These are phyloP conservation scores for Bubo blakistoni DNA, from an alignment of 2,113 vertebrate genomes.

Conservation along the genomic window DNA sequence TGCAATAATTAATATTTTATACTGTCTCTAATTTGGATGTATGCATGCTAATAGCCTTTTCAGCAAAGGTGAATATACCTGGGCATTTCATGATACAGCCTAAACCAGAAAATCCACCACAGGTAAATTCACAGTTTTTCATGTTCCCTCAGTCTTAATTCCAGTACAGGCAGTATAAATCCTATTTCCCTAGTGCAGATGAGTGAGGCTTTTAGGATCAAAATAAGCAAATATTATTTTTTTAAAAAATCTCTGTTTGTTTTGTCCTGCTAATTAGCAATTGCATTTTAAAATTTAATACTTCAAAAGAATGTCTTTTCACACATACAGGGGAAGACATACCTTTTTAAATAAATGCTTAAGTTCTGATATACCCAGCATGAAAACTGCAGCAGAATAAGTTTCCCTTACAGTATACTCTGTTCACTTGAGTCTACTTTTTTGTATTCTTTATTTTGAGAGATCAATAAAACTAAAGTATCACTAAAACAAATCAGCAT, in stretches of 20 bases:
- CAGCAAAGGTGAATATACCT: not conserved
- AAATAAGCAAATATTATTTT: not conserved
- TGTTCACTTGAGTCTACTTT: not conserved
- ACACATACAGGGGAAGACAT: not conserved
- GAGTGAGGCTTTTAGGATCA: not conserved
- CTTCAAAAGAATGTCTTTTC: not conserved
- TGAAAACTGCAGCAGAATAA: not conserved
- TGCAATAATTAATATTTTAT: not conserved
- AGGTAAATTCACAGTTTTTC: not conserved
- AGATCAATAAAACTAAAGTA: not conserved
- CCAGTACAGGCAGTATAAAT: not conserved
- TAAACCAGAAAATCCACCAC: not conserved
- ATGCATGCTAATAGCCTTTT: not conserved
- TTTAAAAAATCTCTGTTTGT: rapidly evolving
- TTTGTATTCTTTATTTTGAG: not conserved
- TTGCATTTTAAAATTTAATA: not conserved
- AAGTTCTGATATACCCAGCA: not conserved
- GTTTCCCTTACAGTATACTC: not conserved
- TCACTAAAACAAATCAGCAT: not conserved
- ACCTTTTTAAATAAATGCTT: not conserved
- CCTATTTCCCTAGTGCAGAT: not conserved
- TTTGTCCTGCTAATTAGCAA: not conserved
- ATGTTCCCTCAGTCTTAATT: not conserved
- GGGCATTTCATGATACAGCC: not conserved
- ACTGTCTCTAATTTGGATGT: not conserved